Evolutionary conservation across 2,888 invertebrate species (phyloP).

Genomic region (Trachelus stipa): DNA sequence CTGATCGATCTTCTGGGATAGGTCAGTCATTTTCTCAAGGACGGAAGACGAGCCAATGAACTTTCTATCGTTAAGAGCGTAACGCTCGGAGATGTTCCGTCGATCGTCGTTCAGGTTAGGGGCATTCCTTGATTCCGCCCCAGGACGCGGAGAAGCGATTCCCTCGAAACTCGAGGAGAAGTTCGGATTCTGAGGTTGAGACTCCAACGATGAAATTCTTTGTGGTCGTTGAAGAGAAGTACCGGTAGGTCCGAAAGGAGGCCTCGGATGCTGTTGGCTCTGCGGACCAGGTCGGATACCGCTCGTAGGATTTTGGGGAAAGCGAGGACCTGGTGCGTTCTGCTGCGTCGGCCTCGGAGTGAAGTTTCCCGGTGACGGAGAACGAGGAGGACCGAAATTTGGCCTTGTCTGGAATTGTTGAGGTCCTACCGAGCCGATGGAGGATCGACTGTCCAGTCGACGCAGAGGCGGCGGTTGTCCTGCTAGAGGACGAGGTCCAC

Average conservation of each 20-base stretch:
- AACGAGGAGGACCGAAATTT: slow-evolving; percentile 28
- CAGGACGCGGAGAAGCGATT: too few relatives aligned
- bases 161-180: too few relatives aligned
- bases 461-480: slow-evolving; percentile 69
- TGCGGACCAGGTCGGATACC: slow-evolving; percentile 6
- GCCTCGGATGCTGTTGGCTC: slow-evolving; percentile 14
- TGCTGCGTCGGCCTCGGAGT: neutral
- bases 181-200: too few relatives aligned
- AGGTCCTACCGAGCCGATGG: slow-evolving; percentile 58
- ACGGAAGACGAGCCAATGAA: too few relatives aligned
- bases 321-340: neutral
- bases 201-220: too few relatives aligned
- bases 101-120: too few relatives aligned
- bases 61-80: too few relatives aligned
- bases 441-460: slow-evolving; percentile 68
- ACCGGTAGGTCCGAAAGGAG: neutral
- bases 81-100: too few relatives aligned
- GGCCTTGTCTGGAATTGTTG: slow-evolving; percentile 26
- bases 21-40: too few relatives aligned
- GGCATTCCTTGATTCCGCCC: too few relatives aligned
- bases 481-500: slow-evolving; percentile 69
- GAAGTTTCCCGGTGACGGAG: slow-evolving; percentile 22
- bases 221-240: neutral
- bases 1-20: too few relatives aligned
- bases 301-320: slow-evolving; percentile 19